These are phyloP conservation scores for Agonum fuliginosum DNA, from an alignment of 2,888 invertebrate species.

Conservation along the genomic window DNA sequence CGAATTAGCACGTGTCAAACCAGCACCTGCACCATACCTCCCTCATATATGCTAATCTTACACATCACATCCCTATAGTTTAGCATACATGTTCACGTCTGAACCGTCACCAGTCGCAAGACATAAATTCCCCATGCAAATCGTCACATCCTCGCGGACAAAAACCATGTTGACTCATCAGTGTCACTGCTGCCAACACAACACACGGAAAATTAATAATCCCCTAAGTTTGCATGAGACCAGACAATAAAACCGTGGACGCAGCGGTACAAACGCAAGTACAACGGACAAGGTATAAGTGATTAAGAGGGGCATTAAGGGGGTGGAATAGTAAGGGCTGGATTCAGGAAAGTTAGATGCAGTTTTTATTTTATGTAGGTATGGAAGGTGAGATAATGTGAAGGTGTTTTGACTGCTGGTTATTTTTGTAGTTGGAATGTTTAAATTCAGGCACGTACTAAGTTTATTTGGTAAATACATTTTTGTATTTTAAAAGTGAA, in stretches of 20 bases:
- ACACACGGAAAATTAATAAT: constrained; percentile 26
- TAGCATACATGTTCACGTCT: constrained; percentile 24
- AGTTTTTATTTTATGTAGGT: no score
- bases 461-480: background rate
- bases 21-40: no score
- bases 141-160: constrained; percentile 16
- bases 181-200: constrained; percentile 45
- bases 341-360: no score
- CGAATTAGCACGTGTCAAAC: no score
- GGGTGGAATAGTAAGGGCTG: background rate
- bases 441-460: background rate
- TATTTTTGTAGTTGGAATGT: background rate
- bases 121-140: constrained; percentile 52
- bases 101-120: no score
- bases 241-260: constrained; percentile 27
- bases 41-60: no score
- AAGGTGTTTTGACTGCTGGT: background rate
- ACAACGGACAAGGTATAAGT: constrained; percentile 4
- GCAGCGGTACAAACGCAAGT: no score
- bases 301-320: background rate
- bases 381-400: background rate
- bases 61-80: no score
- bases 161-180: constrained; percentile 49
- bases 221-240: constrained; percentile 41
- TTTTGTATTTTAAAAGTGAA: no score